Base-by-base conservation (phyloP, 64 coral and sea anemone genomes). In the Montipora cactus region DNA sequence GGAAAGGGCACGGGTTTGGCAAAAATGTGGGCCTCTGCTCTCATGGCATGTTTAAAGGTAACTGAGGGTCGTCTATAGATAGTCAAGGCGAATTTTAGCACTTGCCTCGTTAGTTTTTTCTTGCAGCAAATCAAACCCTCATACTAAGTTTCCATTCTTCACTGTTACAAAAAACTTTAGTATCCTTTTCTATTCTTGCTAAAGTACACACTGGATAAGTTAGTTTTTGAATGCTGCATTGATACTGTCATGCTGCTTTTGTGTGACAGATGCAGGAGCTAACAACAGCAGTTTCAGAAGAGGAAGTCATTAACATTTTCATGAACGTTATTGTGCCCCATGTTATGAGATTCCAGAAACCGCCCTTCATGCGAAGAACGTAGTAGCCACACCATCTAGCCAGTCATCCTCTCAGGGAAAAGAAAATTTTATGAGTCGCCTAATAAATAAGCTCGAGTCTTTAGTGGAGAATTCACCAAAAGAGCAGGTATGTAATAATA, bases 251-350 rank as follows among this genome's bases (percentile, higher is more conserved):
- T 7, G 52, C 52, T 74, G 71, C n/a, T 74, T 74, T 74, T 74
- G 71, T 74, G 21, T 28, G 20, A 74, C 71, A 74, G 71, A 74
- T 74, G 71, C 71, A 74, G 71, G 71, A 74, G 71, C 71, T 74
- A 74, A 44, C 71, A 74, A 74, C 71, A 74, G 71, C 71, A n/a
- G 22, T 74, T 28, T 22, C 71, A 74, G 71, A 74, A 21, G 71
- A 28, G 20, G 71, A 74, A 21, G 23, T 74, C 71, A 74, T 28
- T 7, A n/a, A 74, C 23, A 6, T 74, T 21, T 74, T 74, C 23
- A 74, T 74, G 18, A 74, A 74, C 21, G 71, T 74, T 25, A 74
- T 74, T 25, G 22, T 74, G 20, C 71, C 71, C 22, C 71, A 74
- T 28, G 71, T 74, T 9, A 74, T 37, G 71, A 74, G 71, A 74